Percentiles rank a stretch among this genome's conserved stretches.
Evolutionary conservation across 2,797 vertebrate genomes (phyloP).

Genomic region (Gouania willdenowi): DNA sequence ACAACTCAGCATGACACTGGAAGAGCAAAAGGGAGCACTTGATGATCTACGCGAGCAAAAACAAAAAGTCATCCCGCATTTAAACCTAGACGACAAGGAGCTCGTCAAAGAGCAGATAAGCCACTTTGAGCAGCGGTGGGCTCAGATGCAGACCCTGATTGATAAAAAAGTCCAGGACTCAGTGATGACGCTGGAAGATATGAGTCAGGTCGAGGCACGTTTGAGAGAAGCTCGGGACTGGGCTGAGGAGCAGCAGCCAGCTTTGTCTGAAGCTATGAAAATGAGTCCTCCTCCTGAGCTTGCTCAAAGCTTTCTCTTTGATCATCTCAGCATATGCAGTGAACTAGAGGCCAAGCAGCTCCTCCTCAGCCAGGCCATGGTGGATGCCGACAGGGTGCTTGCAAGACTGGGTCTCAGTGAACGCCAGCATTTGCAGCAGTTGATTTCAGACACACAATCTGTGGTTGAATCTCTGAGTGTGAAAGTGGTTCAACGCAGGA

Average conservation of each 20-base stretch:
- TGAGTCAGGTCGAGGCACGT: slow-evolving; percentile 79
- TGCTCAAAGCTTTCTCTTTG: slow-evolving; percentile 89
- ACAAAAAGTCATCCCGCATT: slow-evolving; percentile 85
- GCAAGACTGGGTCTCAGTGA: slow-evolving; percentile 88
- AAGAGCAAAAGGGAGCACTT: slow-evolving; percentile 82
- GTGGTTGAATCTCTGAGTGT: slow-evolving; percentile 82
- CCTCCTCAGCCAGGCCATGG: slow-evolving; percentile 78
- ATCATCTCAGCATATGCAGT: slow-evolving; percentile 90
- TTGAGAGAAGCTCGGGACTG: slow-evolving; percentile 91
- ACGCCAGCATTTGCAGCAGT: slow-evolving; percentile 84
- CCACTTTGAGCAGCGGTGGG: slow-evolving; percentile 93
- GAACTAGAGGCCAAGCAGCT: slow-evolving; percentile 92
- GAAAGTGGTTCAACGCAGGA: slow-evolving; percentile 85
- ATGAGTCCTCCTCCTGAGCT: slow-evolving; percentile 91
- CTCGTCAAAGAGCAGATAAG: slow-evolving; percentile 90
- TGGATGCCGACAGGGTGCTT: slow-evolving; percentile 86
- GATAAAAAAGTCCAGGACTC: slow-evolving; percentile 89
- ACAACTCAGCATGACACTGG: slow-evolving; percentile 79
- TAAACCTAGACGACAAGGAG: slow-evolving; percentile 92
- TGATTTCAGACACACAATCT: slow-evolving; percentile 79
- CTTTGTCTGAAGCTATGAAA: slow-evolving; percentile 85
- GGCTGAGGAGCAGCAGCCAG: slow-evolving; percentile 89
- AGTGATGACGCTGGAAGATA: slow-evolving; percentile 85
- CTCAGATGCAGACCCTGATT: slow-evolving; percentile 87
- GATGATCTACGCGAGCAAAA: slow-evolving; percentile 91